Evolutionary conservation across 1,140 invertebrate genomes (phyloP).

Genomic region (Lordiphosa collinella): DNA sequence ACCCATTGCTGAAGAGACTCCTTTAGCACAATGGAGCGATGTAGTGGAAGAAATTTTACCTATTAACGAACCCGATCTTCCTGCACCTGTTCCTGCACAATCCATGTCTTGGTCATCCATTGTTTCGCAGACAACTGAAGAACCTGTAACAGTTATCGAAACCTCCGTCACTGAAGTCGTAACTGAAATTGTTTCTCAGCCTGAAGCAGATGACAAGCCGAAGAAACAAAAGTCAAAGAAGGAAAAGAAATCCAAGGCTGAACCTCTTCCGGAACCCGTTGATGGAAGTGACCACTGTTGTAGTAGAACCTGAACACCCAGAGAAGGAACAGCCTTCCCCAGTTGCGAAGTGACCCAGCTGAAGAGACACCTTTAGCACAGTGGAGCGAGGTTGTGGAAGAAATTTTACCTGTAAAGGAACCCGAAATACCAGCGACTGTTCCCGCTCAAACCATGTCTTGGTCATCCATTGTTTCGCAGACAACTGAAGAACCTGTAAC

Average conservation of each 20-base stretch:
- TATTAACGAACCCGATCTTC: too few relatives aligned
- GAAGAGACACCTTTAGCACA: not conserved
- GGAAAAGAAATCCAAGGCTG: conserved; percentile 21
- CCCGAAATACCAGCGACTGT: not conserved
- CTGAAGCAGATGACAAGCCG: conserved; percentile 18
- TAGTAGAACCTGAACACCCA: not conserved
- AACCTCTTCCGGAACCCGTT: conserved; percentile 3
- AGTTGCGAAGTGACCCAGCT: too few relatives aligned
- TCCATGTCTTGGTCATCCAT: too few relatives aligned
- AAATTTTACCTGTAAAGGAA: not conserved
- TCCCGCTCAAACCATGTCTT: not conserved
- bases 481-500: not conserved
- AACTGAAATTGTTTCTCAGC: too few relatives aligned
- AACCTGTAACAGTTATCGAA: too few relatives aligned
- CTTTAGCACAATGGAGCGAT: too few relatives aligned
- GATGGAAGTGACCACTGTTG: conserved; percentile 7
- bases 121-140: too few relatives aligned
- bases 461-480: not conserved
- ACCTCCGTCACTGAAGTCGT: too few relatives aligned
- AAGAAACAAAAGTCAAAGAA: conserved; percentile 11
- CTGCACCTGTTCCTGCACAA: too few relatives aligned
- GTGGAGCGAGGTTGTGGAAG: not conserved
- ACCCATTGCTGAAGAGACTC: too few relatives aligned
- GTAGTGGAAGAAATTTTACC: too few relatives aligned
- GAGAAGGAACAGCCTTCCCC: not conserved